Percentiles rank a stretch among this genome's conserved stretches.
Conservation (phyloP, 2,113 vertebrate genomes). For the Brienomyrus longianalis region DNA sequence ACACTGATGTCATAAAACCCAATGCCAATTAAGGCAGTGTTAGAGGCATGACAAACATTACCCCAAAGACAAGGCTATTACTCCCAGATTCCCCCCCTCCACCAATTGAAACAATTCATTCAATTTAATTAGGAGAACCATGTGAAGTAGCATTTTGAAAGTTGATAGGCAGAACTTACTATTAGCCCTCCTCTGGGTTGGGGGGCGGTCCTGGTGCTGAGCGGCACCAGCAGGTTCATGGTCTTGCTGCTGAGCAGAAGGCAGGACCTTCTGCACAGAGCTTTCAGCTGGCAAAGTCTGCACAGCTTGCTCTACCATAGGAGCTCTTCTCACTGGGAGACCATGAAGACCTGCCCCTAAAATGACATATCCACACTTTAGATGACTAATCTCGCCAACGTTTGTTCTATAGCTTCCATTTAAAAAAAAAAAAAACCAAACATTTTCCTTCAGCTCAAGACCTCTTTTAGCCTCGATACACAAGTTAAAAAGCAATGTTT, state of each 20-base stretch:
- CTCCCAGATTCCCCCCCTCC: neutral
- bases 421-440: too few relatives aligned
- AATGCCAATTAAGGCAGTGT: neutral
- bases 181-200: conserved; percentile 24
- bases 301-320: conserved; percentile 92
- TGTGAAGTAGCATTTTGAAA: neutral
- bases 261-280: conserved; percentile 49
- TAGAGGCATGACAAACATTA: neutral
- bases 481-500: neutral
- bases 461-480: neutral
- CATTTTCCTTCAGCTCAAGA: neutral
- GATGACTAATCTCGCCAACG: neutral
- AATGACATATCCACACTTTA: conserved; percentile 41
- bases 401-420: neutral
- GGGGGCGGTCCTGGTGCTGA: conserved; percentile 47
- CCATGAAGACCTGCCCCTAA: conserved; percentile 65
- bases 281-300: conserved; percentile 75
- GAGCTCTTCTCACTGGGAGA: conserved; percentile 68
- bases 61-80: neutral
- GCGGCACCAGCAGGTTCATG: conserved; percentile 48
- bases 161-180: conserved; percentile 37
- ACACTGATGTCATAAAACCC: neutral
- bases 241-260: conserved; percentile 29
- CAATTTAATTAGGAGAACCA: neutral
- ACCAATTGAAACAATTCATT: neutral